These are phyloP conservation scores for Anthoscopus minutus DNA, from an alignment of 2,113 vertebrate genomes.

Conservation along the genomic window DNA sequence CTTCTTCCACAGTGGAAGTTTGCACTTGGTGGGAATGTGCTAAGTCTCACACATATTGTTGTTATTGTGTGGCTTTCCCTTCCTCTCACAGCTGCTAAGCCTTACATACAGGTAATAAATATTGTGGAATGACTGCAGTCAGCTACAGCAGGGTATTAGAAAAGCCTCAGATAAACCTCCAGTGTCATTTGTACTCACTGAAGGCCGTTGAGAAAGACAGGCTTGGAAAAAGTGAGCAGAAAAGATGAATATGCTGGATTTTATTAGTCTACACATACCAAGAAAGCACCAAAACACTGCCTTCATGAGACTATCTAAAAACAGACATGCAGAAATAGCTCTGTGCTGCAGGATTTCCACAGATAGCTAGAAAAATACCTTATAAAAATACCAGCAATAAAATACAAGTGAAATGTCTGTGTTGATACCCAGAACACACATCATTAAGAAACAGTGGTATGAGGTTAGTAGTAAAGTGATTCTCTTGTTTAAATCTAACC, in stretches of 20 bases:
- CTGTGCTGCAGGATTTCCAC: conserved; percentile 2
- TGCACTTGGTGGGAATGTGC: neutral
- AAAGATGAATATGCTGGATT: neutral
- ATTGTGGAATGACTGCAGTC: neutral
- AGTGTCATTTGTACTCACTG: neutral
- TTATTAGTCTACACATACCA: neutral
- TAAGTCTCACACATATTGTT: neutral
- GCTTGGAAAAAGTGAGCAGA: conserved; percentile 4
- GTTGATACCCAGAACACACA: neutral
- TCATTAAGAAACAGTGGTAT: neutral
- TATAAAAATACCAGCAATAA: conserved; percentile 36
- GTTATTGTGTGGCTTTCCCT: neutral
- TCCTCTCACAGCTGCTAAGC: neutral
- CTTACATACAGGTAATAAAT: neutral
- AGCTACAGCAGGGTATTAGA: neutral
- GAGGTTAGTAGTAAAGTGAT: neutral
- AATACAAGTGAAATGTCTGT: neutral
- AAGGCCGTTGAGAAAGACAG: neutral
- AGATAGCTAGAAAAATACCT: conserved; percentile 18
- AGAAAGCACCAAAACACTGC: neutral
- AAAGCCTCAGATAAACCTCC: neutral
- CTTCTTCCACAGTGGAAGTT: neutral
- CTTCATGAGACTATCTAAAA: neutral
- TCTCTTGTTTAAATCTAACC: conserved; percentile 2
- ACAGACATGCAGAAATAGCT: neutral